Base-by-base conservation (phyloP, 2,797 vertebrate species). In the Chlorospingus flavigularis region DNA sequence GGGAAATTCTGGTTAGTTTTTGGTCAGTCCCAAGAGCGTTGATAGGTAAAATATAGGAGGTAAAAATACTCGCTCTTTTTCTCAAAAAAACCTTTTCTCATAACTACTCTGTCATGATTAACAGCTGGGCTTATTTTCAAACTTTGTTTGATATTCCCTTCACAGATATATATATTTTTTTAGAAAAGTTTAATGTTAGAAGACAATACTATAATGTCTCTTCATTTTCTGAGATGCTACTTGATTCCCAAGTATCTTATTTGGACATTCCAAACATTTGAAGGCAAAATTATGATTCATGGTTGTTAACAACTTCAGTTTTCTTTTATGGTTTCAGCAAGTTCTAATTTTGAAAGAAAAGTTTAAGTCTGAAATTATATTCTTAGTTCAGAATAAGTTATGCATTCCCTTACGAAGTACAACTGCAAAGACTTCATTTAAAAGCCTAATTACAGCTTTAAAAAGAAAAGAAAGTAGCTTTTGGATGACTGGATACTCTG, bases 11-110 rank as follows among this genome's bases (percentile, higher is more conserved):
- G 42, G 3, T 68, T 83, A 79, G 33, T 25, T 7, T 24, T 80
- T 71, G 11, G 33, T 33, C 18, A 47, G 6, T 65, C 7, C 62
- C 11, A 14, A 15, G 16, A 37, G 7, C 16, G 8, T n/a, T 80
- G 33, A 43, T 71, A 77, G n/a, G 15, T 58, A 63, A 89, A 84
- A 10, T 2, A 2, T 23, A 33, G 58, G 9, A 80, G 5, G 18
- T 77, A 82, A 87, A 62, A 51, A 25, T 17, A 35, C 35, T 24
- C 3, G 1, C 8, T 17, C 2, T 42, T 67, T 47, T 60, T 21
- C 33, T 0, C 1, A 2, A 26, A 62, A 26, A 21, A 2, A 2
- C 5, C 13, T 31, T 17, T 55, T 72, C 81, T 23, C n/a, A 8
- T 33, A 80, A 25, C 11, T 54, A 3, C 6, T 72, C 25, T 82